phyloP scores from a whole-genome alignment of 2,888 invertebrate genomes.

The Campoletis raptor region DNA sequence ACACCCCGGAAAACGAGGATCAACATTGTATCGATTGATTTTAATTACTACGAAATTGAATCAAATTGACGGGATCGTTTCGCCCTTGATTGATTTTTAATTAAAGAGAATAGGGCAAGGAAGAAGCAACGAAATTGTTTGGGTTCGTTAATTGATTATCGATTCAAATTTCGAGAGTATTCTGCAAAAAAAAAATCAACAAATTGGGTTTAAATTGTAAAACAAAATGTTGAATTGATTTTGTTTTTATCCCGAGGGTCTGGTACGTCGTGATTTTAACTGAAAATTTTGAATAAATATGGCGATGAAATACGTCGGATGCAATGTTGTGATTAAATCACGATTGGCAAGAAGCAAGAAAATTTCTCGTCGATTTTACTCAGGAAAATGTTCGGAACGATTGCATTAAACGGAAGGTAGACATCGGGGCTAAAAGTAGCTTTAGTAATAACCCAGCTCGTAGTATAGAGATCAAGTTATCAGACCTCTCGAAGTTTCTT shows the following conservation, averaged over 20 bases:
- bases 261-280: conserved; percentile 11
- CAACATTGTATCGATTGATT: conserved; percentile 86
- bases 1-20: conserved; percentile 88
- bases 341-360: conserved; percentile 29
- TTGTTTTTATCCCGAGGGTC: not conserved
- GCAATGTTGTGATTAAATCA: conserved; percentile 49
- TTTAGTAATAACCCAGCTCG: conserved; percentile 22
- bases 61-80: not conserved
- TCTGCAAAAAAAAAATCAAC: not conserved
- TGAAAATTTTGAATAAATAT: not conserved
- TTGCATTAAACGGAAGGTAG: conserved; percentile 46
- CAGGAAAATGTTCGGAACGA: conserved; percentile 40
- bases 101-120: not conserved
- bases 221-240: not conserved
- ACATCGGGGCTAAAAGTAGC: conserved; percentile 42
- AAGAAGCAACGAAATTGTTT: not conserved
- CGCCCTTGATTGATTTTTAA: not conserved
- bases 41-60: conserved; percentile 3
- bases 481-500: conserved; percentile 50
- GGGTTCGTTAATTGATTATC: not conserved
- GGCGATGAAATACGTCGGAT: conserved; percentile 25
- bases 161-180: not conserved
- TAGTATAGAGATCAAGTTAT: conserved; percentile 47
- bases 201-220: not conserved
- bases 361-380: conserved; percentile 41